These are phyloP conservation scores for Butorides virescens DNA, from an alignment of 2,113 vertebrate species.

Conservation along the genomic window DNA sequence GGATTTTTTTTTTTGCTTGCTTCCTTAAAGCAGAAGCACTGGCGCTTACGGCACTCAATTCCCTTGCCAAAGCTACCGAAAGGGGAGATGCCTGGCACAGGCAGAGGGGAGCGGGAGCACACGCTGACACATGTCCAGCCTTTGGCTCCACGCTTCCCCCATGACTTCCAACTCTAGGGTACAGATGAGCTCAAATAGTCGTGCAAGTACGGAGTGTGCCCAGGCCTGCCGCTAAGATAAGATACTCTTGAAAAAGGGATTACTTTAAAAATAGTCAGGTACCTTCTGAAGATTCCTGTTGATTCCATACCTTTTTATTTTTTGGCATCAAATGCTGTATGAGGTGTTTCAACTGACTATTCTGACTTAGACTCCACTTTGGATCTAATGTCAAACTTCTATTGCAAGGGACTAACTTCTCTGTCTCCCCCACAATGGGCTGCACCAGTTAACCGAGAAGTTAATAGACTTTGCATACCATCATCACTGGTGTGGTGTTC, in stretches of 20 bases:
- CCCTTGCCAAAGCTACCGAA: background rate
- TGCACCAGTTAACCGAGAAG: background rate
- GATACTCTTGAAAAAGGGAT: background rate
- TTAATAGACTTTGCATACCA: conserved; percentile 67
- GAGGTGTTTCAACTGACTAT: background rate
- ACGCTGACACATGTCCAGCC: background rate
- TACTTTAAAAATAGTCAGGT: background rate
- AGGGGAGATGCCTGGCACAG: background rate
- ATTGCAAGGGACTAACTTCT: background rate
- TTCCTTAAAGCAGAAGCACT: background rate
- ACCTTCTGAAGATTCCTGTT: background rate
- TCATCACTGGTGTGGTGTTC: conserved; percentile 93
- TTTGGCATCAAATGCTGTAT: background rate
- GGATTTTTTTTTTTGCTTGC: background rate
- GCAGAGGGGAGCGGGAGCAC: background rate
- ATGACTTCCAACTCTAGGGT: background rate
- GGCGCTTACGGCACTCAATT: background rate
- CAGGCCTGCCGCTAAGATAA: background rate
- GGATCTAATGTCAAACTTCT: background rate
- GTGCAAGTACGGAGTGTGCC: background rate
- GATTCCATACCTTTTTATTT: rapidly evolving
- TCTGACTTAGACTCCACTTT: background rate
- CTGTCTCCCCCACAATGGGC: background rate
- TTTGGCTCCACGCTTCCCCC: background rate
- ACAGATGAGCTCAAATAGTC: background rate